These are phyloP conservation scores for Neosalanx taihuensis DNA, from an alignment of 2,797 vertebrate species.

Conservation along the genomic window DNA sequence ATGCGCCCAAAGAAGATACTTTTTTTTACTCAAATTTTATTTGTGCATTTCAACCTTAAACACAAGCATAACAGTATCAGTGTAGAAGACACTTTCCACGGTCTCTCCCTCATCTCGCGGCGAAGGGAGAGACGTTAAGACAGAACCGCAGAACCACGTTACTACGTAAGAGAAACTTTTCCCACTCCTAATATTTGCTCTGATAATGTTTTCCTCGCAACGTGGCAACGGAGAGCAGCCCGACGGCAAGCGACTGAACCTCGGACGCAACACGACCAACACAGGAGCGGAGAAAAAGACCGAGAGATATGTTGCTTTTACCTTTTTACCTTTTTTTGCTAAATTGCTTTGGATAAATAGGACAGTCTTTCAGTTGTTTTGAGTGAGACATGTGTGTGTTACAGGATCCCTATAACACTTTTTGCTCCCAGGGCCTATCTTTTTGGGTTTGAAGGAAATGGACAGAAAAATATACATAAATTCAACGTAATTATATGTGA, in stretches of 20 bases:
- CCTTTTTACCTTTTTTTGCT: constrained; percentile 54
- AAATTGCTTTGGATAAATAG: constrained; percentile 40
- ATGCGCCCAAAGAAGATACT: background rate
- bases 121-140: constrained; percentile 44
- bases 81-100: constrained; percentile 51
- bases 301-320: constrained; percentile 61
- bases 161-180: constrained; percentile 58
- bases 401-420: constrained; percentile 47
- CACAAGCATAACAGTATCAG: no score
- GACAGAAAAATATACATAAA: constrained; percentile 76
- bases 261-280: constrained; percentile 51
- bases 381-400: constrained; percentile 35
- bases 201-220: constrained; percentile 72
- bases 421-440: constrained; percentile 56
- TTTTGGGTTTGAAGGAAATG: constrained; percentile 66
- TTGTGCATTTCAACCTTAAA: no score
- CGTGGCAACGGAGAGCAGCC: constrained; percentile 50
- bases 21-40: constrained; percentile 36
- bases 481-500: constrained; percentile 74
- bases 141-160: constrained; percentile 65
- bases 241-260: constrained; percentile 38
- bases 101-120: constrained; percentile 47
- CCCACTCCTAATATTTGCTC: constrained; percentile 70
- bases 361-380: constrained; percentile 14
- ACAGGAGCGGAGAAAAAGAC: constrained; percentile 50